phyloP scores from a whole-genome alignment of 2,888 invertebrate species.

The Suillia variegata region DNA sequence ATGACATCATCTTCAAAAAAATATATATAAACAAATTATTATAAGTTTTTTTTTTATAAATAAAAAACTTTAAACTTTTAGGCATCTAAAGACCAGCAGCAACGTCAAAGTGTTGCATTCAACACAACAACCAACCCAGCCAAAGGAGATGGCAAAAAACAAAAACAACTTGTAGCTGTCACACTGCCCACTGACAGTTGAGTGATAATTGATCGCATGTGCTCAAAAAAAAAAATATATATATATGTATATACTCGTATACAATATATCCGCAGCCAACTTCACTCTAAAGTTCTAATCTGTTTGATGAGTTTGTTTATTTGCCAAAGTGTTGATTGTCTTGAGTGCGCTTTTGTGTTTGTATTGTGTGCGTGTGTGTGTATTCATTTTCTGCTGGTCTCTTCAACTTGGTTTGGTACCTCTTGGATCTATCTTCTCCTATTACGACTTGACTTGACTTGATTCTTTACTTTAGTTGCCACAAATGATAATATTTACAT shows the following conservation, averaged over 20 bases:
- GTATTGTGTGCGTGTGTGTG: neutral
- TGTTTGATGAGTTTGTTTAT: slow-evolving; percentile 9
- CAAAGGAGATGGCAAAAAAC: neutral
- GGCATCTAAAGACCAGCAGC: too few relatives aligned
- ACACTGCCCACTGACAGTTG: neutral
- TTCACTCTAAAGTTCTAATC: neutral
- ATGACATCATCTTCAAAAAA: slow-evolving; percentile 8
- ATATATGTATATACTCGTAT: neutral
- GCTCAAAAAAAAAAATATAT: neutral
- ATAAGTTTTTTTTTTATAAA: too few relatives aligned
- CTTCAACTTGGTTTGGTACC: neutral
- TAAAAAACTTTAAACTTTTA: too few relatives aligned
- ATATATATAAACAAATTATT: too few relatives aligned
- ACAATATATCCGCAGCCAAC: neutral
- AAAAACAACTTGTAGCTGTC: neutral
- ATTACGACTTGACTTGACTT: neutral
- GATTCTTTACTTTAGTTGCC: neutral
- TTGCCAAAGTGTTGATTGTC: slow-evolving; percentile 16
- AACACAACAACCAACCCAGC: neutral
- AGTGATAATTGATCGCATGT: neutral
- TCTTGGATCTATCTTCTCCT: neutral
- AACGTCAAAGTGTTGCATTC: too few relatives aligned
- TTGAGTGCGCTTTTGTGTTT: neutral
- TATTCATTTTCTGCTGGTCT: neutral
- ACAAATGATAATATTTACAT: slow-evolving; percentile 18